A percentile compares a stretch with the other conserved stretches of the same genome.
Conservation (phyloP, 2,888 invertebrate species). For the Nycteola revayana region DNA sequence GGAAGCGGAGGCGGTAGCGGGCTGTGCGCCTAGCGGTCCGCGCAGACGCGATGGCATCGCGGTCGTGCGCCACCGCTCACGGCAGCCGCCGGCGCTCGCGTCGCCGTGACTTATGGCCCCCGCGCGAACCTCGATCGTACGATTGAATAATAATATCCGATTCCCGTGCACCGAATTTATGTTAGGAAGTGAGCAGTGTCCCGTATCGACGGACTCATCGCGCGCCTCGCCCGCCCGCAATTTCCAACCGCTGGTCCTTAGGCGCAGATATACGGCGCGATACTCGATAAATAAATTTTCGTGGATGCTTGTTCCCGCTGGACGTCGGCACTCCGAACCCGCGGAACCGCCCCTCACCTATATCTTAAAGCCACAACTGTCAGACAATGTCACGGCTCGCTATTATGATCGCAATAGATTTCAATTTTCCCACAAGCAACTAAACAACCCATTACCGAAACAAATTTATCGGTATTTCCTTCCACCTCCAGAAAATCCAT, state of each 20-base stretch:
- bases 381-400: constrained; percentile 54
- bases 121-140: constrained; percentile 77
- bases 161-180: constrained; percentile 80
- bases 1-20: constrained; percentile 31
- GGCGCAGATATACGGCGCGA: constrained; percentile 59
- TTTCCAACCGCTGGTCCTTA: constrained; percentile 59
- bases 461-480: no score
- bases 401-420: constrained; percentile 54
- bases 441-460: no score
- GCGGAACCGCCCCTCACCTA: constrained; percentile 35
- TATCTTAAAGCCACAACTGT: constrained; percentile 43
- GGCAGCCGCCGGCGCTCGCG: constrained; percentile 78
- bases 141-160: constrained; percentile 82
- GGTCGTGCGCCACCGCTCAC: constrained; percentile 79
- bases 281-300: constrained; percentile 67
- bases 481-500: no score
- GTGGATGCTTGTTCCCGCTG: constrained; percentile 42
- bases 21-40: constrained; percentile 63
- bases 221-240: constrained; percentile 58
- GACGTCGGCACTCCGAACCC: constrained; percentile 51
- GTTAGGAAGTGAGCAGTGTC: constrained; percentile 78
- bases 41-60: constrained; percentile 69
- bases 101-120: constrained; percentile 79
- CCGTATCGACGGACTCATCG: constrained; percentile 69
- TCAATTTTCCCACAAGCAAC: constrained; percentile 49